A percentile compares a stretch with the other conserved stretches of the same genome.
Evolutionary conservation across 2,888 invertebrate species (phyloP).

Genomic region (Odontocolon sp.): DNA sequence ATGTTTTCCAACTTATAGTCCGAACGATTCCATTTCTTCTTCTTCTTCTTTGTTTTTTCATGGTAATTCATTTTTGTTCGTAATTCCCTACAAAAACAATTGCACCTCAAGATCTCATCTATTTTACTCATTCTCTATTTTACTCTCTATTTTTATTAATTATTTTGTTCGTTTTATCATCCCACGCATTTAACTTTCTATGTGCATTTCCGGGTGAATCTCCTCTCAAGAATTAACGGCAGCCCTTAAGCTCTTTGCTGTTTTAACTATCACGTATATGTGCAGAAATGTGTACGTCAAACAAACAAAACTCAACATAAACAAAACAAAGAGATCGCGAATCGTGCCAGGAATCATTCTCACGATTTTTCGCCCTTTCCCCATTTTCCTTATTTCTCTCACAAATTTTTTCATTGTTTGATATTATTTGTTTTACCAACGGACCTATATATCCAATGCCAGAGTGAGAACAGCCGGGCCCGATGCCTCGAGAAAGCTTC

Average conservation of each 20-base stretch:
- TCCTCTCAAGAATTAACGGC: conserved; percentile 16
- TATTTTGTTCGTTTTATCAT: conserved; percentile 42
- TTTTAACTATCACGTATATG: conserved; percentile 37
- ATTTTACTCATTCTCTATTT: neutral
- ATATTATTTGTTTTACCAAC: too few relatives aligned
- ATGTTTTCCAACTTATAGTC: too few relatives aligned
- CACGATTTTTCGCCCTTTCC: too few relatives aligned
- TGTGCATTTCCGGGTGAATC: too few relatives aligned
- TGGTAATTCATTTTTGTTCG: neutral
- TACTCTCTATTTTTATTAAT: neutral
- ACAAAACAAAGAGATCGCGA: too few relatives aligned
- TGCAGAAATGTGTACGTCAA: too few relatives aligned
- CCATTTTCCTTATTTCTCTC: too few relatives aligned
- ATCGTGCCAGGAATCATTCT: too few relatives aligned
- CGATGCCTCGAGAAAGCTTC: conserved; percentile 28
- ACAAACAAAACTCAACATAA: too few relatives aligned
- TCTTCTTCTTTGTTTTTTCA: neutral
- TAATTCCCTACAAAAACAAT: neutral
- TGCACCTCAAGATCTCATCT: neutral
- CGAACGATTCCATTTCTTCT: neutral
- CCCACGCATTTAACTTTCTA: conserved; percentile 14
- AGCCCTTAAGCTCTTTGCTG: conserved; percentile 7
- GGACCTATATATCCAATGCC: too few relatives aligned
- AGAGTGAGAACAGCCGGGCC: too few relatives aligned
- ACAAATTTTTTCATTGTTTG: too few relatives aligned